Evolutionary conservation across 1,140 invertebrate genomes (phyloP).

Genomic region (Rhyacophila brunnea): DNA sequence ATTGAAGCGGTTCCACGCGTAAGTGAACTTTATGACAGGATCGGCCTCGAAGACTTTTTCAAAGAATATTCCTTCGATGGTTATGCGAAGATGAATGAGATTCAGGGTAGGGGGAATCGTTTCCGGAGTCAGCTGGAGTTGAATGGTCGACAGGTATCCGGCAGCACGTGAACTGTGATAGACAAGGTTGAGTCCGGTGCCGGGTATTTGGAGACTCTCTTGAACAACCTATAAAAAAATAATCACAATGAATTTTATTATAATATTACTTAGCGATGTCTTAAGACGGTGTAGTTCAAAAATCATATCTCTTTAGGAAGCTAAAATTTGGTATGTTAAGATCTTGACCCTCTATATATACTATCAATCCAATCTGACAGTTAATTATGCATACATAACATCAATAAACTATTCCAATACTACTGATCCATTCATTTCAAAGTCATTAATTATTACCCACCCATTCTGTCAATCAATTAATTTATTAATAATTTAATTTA

Average conservation of each 20-base stretch:
- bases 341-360: too few relatives aligned
- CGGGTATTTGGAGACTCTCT: constrained; percentile 90
- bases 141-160: constrained; percentile 92
- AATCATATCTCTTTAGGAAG: too few relatives aligned
- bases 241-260: constrained; percentile 1
- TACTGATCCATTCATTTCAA: too few relatives aligned
- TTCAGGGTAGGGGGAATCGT: constrained; percentile 76
- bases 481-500: too few relatives aligned
- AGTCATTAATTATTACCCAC: too few relatives aligned
- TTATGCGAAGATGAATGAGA: constrained; percentile 85
- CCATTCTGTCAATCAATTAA: too few relatives aligned
- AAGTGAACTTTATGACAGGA: constrained; percentile 93
- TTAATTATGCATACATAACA: too few relatives aligned
- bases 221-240: constrained; percentile 72
- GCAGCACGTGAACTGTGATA: constrained; percentile 91
- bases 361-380: too few relatives aligned
- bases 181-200: constrained; percentile 88
- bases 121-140: constrained; percentile 88
- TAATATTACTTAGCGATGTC: too few relatives aligned
- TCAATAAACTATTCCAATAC: too few relatives aligned
- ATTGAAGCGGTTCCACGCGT: constrained; percentile 93
- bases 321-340: too few relatives aligned
- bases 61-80: constrained; percentile 91
- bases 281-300: too few relatives aligned
- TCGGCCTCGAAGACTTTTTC: constrained; percentile 94